phyloP scores from a whole-genome alignment of 2,113 vertebrate genomes.

The Trichechus manatus region DNA sequence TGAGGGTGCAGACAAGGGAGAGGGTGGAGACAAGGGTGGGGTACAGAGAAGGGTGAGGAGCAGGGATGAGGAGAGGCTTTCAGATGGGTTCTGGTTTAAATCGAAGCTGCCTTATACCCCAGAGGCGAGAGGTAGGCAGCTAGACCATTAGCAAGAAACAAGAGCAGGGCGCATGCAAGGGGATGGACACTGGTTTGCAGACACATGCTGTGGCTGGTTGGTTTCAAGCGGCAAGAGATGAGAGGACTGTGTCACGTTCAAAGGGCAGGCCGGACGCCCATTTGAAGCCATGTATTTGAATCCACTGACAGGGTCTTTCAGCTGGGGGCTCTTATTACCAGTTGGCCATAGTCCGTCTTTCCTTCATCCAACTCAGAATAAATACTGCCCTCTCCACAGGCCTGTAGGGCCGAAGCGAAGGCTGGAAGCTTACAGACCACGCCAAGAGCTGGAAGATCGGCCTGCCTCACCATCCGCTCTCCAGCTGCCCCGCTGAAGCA shows the following conservation, averaged over 20 bases:
- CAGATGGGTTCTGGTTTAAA: not conserved
- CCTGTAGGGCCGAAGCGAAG: conserved; percentile 13
- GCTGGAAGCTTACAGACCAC: not conserved
- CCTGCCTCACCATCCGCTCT: not conserved
- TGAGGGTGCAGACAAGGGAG: not conserved
- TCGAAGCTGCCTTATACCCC: not conserved
- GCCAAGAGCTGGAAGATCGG: not conserved
- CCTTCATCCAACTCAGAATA: conserved; percentile 49
- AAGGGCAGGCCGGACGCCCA: not conserved
- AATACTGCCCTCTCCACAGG: not conserved
- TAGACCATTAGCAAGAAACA: not conserved
- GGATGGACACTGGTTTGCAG: not conserved
- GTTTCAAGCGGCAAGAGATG: not conserved
- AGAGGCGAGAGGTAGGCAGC: not conserved
- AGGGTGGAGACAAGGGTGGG: not conserved
- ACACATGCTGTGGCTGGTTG: not conserved
- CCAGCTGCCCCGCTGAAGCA: not conserved
- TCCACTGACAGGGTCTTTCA: not conserved
- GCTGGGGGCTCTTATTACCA: not conserved
- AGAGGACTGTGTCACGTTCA: not conserved
- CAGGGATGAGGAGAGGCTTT: not conserved
- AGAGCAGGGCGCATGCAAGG: not conserved
- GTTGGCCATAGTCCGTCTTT: not conserved
- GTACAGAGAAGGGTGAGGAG: not conserved
- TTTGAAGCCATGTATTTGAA: not conserved